A percentile compares a stretch with the other conserved stretches of the same genome.
These are phyloP conservation scores for Xenopus laevis DNA, from an alignment of 2,113 vertebrate genomes.

Conservation along the genomic window DNA sequence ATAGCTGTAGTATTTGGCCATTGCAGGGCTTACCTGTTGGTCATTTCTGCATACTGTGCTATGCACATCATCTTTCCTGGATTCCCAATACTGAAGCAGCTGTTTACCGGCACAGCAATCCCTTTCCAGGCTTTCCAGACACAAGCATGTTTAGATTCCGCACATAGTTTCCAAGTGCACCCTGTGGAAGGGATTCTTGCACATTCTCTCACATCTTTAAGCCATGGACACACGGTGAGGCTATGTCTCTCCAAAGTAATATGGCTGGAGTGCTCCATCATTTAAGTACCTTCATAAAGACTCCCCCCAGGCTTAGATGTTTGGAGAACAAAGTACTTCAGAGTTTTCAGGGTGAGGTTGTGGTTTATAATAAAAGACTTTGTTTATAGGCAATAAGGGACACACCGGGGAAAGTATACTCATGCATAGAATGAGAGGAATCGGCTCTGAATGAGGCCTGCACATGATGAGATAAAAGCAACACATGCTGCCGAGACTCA, in stretches of 20 bases:
- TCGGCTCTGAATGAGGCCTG: background rate
- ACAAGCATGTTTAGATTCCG: slow-evolving; percentile 41
- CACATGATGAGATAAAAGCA: background rate
- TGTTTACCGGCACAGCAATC: slow-evolving; percentile 41
- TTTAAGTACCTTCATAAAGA: slow-evolving; percentile 8
- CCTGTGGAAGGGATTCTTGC: slow-evolving; percentile 35
- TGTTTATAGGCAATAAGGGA: background rate
- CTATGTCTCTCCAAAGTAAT: slow-evolving; percentile 20
- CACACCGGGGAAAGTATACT: background rate
- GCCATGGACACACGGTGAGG: slow-evolving; percentile 1
- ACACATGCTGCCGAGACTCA: too few relatives aligned
- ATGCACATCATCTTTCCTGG: slow-evolving; percentile 2
- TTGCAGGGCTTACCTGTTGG: too few relatives aligned
- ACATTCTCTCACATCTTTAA: slow-evolving; percentile 23
- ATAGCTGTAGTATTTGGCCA: too few relatives aligned
- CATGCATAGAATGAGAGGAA: background rate
- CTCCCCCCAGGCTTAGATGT: slow-evolving; percentile 10
- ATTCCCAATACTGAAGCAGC: slow-evolving; percentile 30
- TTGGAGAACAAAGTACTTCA: background rate
- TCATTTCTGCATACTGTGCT: too few relatives aligned
- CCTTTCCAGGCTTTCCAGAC: slow-evolving; percentile 40
- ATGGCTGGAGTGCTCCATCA: slow-evolving; percentile 7
- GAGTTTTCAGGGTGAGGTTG: background rate
- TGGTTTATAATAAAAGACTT: background rate
- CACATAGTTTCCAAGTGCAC: slow-evolving; percentile 43